Evolutionary conservation across 2,113 vertebrate species (phyloP).

Genomic region (Grammomys dolichurus): DNA sequence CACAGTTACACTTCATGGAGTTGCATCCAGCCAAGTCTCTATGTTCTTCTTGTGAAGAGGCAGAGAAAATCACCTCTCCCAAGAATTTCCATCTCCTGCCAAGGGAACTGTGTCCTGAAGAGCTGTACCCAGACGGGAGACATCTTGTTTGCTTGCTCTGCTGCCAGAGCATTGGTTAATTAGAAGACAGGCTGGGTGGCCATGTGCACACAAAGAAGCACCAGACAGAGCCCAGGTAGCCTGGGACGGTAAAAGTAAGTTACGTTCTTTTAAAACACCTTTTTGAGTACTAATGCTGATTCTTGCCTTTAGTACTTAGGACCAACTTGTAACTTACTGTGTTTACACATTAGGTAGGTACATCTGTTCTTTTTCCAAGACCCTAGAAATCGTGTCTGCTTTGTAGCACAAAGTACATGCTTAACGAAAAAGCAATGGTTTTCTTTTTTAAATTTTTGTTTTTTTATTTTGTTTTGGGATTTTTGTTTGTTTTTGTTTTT

Average conservation of each 20-base stretch:
- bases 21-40: conserved; percentile 81
- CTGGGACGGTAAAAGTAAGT: conserved; percentile 82
- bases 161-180: conserved; percentile 81
- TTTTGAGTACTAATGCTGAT: conserved; percentile 72
- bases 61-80: conserved; percentile 83
- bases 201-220: conserved; percentile 80
- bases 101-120: conserved; percentile 80
- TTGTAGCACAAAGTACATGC: conserved; percentile 40
- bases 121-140: conserved; percentile 77
- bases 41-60: conserved; percentile 83
- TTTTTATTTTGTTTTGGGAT: background rate
- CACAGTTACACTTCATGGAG: conserved; percentile 83
- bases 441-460: background rate
- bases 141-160: conserved; percentile 81
- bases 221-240: conserved; percentile 81
- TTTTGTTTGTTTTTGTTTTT: too few species aligned
- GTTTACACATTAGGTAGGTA: conserved; percentile 61
- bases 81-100: conserved; percentile 82
- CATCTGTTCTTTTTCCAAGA: conserved; percentile 58
- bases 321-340: conserved; percentile 77
- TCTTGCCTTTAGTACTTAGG: conserved; percentile 74
- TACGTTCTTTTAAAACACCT: conserved; percentile 71
- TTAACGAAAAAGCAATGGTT: conserved; percentile 58
- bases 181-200: conserved; percentile 83
- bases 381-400: conserved; percentile 23